Conservation (phyloP, 2,797 vertebrate genomes). For the Hemitrygon akajei region DNA sequence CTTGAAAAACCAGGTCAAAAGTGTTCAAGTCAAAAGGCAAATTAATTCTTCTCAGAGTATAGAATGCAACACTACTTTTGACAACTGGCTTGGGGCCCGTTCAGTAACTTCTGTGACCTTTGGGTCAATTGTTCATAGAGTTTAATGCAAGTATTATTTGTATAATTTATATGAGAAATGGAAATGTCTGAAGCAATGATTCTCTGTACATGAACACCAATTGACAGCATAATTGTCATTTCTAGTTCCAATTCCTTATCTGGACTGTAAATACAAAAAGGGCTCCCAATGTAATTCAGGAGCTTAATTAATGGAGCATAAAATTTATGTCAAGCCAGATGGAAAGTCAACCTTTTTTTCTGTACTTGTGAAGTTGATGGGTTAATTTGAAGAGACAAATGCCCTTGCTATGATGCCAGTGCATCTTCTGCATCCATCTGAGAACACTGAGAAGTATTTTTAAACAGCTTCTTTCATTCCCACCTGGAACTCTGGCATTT, state of each 20-base stretch:
- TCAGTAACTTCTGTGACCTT: neutral
- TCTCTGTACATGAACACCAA: neutral
- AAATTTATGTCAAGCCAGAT: neutral
- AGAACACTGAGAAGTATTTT: neutral
- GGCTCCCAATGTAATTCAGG: neutral
- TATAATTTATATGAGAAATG: neutral
- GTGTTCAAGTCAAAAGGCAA: neutral
- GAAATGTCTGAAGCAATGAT: neutral
- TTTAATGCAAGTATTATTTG: neutral
- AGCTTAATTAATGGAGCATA: neutral
- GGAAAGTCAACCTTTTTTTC: neutral
- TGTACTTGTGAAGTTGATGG: neutral
- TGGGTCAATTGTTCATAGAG: neutral
- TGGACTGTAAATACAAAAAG: neutral
- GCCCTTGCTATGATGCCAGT: neutral
- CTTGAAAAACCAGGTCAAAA: neutral
- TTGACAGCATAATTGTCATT: conserved; percentile 5
- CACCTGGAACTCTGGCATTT: neutral
- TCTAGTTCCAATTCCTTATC: neutral
- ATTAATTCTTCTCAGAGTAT: neutral
- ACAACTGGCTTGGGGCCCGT: neutral
- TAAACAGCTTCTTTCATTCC: neutral
- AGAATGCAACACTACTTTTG: neutral
- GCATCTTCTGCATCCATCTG: neutral
- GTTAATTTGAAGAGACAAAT: neutral